Percentiles rank a stretch among this genome's conserved stretches.
Evolutionary conservation across 1,140 invertebrate species (phyloP).

Genomic region (Artemia franciscana): DNA sequence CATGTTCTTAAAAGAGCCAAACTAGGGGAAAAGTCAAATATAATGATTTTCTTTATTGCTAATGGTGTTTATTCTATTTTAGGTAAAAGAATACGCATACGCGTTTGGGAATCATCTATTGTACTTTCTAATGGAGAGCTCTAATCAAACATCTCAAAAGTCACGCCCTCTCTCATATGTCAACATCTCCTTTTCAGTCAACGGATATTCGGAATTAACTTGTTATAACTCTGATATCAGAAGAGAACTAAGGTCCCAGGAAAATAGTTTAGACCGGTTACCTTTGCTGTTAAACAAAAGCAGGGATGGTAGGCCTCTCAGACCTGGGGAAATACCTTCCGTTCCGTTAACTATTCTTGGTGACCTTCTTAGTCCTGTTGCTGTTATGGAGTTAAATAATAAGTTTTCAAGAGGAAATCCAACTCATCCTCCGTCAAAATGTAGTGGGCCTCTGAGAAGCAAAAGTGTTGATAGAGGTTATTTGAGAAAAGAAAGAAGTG

Average conservation of each 20-base stretch:
- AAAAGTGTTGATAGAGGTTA: conserved; percentile 9
- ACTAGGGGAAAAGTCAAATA: too few species aligned
- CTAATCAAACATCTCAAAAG: too few species aligned
- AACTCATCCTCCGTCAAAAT: neutral
- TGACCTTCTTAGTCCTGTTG: conserved; percentile 5
- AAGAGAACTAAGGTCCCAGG: conserved; percentile 30
- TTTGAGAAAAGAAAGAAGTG: neutral
- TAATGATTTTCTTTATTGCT: too few species aligned
- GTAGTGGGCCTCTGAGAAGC: conserved; percentile 2
- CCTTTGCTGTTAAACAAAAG: conserved; percentile 12
- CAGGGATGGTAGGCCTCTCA: conserved; percentile 11
- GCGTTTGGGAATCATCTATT: too few species aligned
- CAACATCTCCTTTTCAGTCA: conserved; percentile 63
- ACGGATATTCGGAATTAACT: conserved; percentile 59
- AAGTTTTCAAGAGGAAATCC: conserved; percentile 15
- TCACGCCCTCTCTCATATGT: conserved; percentile 51
- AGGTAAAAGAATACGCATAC: too few species aligned
- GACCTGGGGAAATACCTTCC: conserved; percentile 7
- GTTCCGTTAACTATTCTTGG: conserved; percentile 7
- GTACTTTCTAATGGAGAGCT: too few species aligned
- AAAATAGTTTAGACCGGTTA: conserved; percentile 16
- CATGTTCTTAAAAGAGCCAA: too few species aligned
- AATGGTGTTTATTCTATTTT: too few species aligned
- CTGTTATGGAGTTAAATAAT: conserved; percentile 14
- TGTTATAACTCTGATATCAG: conserved; percentile 42